These are phyloP conservation scores for Microcaecilia unicolor DNA, from an alignment of 2,797 vertebrate genomes.

Conservation along the genomic window DNA sequence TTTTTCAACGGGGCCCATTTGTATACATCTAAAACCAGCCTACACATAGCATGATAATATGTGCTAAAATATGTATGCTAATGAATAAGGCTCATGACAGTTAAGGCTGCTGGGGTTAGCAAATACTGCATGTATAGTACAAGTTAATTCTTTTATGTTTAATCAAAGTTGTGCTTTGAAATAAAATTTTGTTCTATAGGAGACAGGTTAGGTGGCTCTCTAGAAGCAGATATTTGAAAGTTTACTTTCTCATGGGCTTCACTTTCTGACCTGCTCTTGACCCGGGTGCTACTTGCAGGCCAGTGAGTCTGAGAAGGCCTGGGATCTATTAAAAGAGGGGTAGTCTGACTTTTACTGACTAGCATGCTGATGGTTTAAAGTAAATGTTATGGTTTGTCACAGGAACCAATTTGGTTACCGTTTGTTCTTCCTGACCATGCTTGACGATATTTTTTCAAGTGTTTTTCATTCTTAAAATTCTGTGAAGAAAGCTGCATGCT, in stretches of 20 bases:
- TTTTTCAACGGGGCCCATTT: no score
- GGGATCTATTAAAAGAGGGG: slow-evolving; percentile 85
- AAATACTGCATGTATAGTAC: no score
- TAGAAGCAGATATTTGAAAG: slow-evolving; percentile 61
- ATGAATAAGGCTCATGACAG: no score
- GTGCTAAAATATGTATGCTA: no score
- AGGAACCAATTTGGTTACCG: slow-evolving; percentile 93
- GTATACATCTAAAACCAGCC: no score
- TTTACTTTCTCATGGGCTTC: slow-evolving; percentile 70
- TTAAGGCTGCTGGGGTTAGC: no score
- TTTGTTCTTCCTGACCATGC: slow-evolving; percentile 76
- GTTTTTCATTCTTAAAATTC: slow-evolving; percentile 81
- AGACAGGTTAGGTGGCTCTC: slow-evolving; percentile 47
- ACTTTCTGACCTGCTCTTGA: slow-evolving; percentile 74
- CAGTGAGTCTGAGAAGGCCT: slow-evolving; percentile 69
- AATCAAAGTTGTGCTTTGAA: slow-evolving; percentile 16
- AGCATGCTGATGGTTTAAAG: slow-evolving; percentile 77
- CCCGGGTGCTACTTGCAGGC: slow-evolving; percentile 63
- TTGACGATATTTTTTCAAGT: slow-evolving; percentile 86
- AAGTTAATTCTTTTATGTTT: no score
- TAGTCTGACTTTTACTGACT: slow-evolving; percentile 77
- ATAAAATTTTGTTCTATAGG: slow-evolving; percentile 47
- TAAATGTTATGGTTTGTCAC: slow-evolving; percentile 98
- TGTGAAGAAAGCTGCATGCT: slow-evolving; percentile 64
- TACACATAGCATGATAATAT: no score